Evolutionary conservation across 2,888 invertebrate species (phyloP), one percentile per base, ranked within the genome.

Genomic region (Agrenia bidenticulata): DNA sequence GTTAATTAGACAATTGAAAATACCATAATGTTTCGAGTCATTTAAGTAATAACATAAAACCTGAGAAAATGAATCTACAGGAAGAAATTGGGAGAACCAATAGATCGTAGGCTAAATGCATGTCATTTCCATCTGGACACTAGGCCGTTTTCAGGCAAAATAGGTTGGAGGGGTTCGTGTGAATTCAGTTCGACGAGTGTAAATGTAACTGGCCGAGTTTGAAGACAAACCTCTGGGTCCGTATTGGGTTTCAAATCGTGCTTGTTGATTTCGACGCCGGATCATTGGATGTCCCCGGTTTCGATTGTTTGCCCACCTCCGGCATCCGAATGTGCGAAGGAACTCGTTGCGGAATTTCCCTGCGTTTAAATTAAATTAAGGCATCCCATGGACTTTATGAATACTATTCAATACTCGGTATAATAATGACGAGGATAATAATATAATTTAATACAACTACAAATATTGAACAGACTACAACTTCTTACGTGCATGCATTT

Each of bases 281-380:
- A 64, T 64, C 24, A 65, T 66, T 0, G 65, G 59, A 11, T 61
- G 32, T 13, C 56, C 56, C 27, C 66, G 60, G 24, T 67, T 69
- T 11, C 41, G 27, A 21, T 57, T 57, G 11, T 4, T 37, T 4
- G 41, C 39, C 62, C 79, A 78, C 39, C 73, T 73, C 60, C 77
- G 73, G 51, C 76, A 77, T 15, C 78, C 77, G 68, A 82, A 82
- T 1, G 80, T 80, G 11, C 81, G 79, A 9, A 78, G 79, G 75
- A 83, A 83, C 72, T 82, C 82, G 67, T 80, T 80, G 2, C 81
- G 80, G 77, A 81, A 83, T 78, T 82, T 82, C 5, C 81, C 83
- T 83, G 78, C 24, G 42, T 4, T 17, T 17, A 17, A 45, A 45
- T 45, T 5, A 15, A 4, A 19, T 15, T 45, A 15, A 45, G 15